Evolutionary conservation across 2,797 vertebrate genomes (phyloP), one percentile per base, ranked within the genome.

Genomic region (Tympanoctomys barrerae): DNA sequence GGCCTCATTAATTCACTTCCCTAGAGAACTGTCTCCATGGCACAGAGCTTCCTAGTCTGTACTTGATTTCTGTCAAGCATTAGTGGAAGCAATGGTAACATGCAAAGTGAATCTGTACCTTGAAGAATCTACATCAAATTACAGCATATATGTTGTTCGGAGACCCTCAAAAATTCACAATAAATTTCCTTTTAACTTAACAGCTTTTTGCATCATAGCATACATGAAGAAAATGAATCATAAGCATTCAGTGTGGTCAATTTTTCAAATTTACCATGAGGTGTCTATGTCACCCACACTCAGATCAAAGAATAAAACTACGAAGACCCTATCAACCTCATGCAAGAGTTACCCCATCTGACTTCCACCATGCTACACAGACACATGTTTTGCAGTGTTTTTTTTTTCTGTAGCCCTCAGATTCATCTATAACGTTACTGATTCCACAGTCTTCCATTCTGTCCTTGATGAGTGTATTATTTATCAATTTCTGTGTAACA

Each of bases 61-160:
- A 22, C 70, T 96, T 95, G 64, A 70, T 92, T 94, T 95, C 81
- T 91, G 70, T 71, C 46, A 86, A 92, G 70, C 59, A 75, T 61
- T 36, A 12, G 28, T 49, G 14, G 73, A 52, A 92, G 62, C 92
- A 87, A 95, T 73, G 39, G 73, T 5, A 79, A 46, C 49, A 28
- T 9, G 2, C 75, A 68, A 80, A 90, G 11, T 83, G 31, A 91
- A 75, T 70, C 13, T 93, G 70, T 78, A 78, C 52, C 85, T 95
- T 91, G 26, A 93, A 73, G 39, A 91, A 62, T 22, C 39, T 57
- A 22, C 61, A 61, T 73, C 24, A 57, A 87, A 62, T n/a, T 61
- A 6, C 18, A 95, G 19, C 70, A 84, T 71, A 73, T 87, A 13
- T 39, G 7, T 75, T 80, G 16, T 90, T 91, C 57, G 77, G 2